Base-by-base conservation (phyloP, 2,797 vertebrate species). In the Pangasius larnaudii region DNA sequence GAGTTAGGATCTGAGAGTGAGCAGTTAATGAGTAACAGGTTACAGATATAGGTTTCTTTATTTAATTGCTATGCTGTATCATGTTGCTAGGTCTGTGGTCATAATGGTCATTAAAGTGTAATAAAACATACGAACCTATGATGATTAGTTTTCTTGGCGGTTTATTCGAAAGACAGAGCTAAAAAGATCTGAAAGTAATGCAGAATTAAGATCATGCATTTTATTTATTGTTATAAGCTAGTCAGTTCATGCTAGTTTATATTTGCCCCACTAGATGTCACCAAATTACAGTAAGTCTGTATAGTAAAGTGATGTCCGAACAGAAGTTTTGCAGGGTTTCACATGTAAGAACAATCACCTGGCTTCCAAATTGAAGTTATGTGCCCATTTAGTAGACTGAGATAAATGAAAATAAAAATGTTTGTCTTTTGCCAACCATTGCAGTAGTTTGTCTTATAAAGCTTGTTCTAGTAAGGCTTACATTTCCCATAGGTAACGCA, bases 201-300 rank as follows among this genome's bases (percentile, higher is more conserved):
- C 6, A 42, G 53, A 36, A 8, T 30, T 11, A 36, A 58, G 11
- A 4, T 27, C 13, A n/a, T 61, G 5, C 2, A 0, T 82, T 8
- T 6, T 51, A 11, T 65, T 46, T 69, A 3, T 13, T 82, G 2
- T 5, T 22, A 9, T 13, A 30, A 11, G 42, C 2, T 27, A 39
- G 13, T 63, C 56, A 27, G 33, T 63, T 82, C 11, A 84, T 33
- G 42, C 42, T 51, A 46, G 42, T 67, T 67, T 33, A 33, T 24
- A 51, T 84, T 36, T 33, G 16, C 0, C 6, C 85, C 89, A 88
- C 85, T 85, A 90, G 90, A 84, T 89, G 88, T 78, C 87, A 84
- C 79, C 77, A 82, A 88, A 88, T 84, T 59, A 72, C 39, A 14
- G 18, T 30, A 18, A 77, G 13, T 83, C 16, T 42, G 71, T 42